Base-by-base conservation (phyloP, 2,797 vertebrate genomes). In the Ceryle rudis region DNA sequence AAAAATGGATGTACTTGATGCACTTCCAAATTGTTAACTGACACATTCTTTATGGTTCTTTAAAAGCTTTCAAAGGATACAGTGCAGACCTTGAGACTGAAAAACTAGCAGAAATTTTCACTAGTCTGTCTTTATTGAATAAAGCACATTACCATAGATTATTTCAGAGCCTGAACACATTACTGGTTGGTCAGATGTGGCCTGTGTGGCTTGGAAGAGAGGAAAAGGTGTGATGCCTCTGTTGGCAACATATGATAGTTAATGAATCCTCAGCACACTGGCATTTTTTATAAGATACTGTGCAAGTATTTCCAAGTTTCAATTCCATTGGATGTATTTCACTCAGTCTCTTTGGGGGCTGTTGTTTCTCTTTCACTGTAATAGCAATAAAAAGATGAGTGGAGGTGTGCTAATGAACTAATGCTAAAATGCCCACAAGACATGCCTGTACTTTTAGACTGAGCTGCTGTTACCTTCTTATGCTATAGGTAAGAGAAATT, bases 1-100 rank as follows among this genome's bases (percentile, higher is more conserved):
- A 94, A 94, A 90, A 96, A 93, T n/a, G 12, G 51, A 83, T 61
- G 42, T 41, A 86, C 51, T 41, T 90, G 54, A 88, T 62, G 22
- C n/a, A 62, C 39, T 86, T 93, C 80, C 91, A 93, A 94, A 69
- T 17, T 33, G 19, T 79, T 88, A 93, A 78, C 25, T 78, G 46
- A 65, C 41, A 75, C 0, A 0, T 72, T 78, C 65, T 79, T 96
- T 65, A 57, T 18, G 25, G 60, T 74, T 71, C 60, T 64, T 47
- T 47, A 26, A 37, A 74, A 90, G 14, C 67, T 64, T 89, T 81
- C 42, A 58, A 83, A 93, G 41, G 80, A 64, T 42, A 88, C 7
- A 65, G 21, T 5, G 16, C 42, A 29, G 25, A 78, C 65, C 15
- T 64, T 51, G 51, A 66, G 28, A 66, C 21, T 0, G 4, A 61